Evolutionary conservation across 2,888 invertebrate species (phyloP).

Genomic region (Ochropacha duplaris): DNA sequence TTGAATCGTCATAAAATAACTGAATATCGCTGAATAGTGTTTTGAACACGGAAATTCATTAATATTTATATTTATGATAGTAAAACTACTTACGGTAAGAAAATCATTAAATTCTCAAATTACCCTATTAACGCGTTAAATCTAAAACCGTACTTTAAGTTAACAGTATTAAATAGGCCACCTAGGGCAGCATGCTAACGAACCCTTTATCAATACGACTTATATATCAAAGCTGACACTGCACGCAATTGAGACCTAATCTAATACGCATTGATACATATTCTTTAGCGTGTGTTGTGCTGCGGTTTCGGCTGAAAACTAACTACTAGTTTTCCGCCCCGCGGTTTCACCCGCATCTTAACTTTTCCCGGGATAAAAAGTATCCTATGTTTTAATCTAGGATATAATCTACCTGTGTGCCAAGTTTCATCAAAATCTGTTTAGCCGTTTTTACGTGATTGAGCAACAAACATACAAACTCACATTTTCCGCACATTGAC

Average conservation of each 20-base stretch:
- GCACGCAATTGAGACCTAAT: background rate
- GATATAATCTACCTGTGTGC: too few species aligned
- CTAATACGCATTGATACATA: background rate
- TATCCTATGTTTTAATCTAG: too few species aligned
- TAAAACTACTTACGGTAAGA: background rate
- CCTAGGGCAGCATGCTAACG: background rate
- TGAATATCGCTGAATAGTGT: too few species aligned
- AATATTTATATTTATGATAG: too few species aligned
- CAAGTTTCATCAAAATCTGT: too few species aligned
- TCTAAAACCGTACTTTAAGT: background rate
- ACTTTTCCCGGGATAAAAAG: too few species aligned
- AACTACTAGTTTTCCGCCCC: too few species aligned
- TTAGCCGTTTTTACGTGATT: too few species aligned
- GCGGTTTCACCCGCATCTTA: too few species aligned
- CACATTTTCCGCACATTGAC: too few species aligned
- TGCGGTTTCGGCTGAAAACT: background rate
- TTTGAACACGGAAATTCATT: background rate
- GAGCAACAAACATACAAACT: too few species aligned
- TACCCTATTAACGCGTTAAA: background rate
- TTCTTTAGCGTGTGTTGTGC: background rate
- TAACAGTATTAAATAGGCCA: background rate
- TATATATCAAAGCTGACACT: background rate
- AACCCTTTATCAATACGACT: background rate
- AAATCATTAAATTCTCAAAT: background rate
- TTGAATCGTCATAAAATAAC: too few species aligned